Evolutionary conservation across 2,888 invertebrate genomes (phyloP), one percentile per base, ranked within the genome.

Genomic region (Aspidiotus destructor): DNA sequence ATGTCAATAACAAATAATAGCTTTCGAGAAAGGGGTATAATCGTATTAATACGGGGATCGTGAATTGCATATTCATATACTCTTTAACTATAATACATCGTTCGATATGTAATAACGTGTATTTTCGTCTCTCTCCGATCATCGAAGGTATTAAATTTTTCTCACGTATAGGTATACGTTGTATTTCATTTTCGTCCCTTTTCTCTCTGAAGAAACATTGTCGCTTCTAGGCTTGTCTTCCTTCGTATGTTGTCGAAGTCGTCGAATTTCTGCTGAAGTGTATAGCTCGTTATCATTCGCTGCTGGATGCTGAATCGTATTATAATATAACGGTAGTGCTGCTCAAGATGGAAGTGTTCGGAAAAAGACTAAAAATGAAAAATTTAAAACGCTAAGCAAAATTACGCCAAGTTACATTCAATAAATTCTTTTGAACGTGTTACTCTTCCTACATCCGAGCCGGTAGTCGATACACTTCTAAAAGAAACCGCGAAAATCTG

Each of bases 31-130:
- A 48, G 48, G 48, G 48, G 11, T 48, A 11, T 48, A 48, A 48
- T 48, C 48, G 67, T 67, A 67, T 60, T 67, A 67, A 67, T 58
- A 58, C 40, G 28, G 28, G 67, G 67, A 44, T 58, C 67, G 67
- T 58, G 67, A 58, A 67, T 58, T 67, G 67, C 67, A 67, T 67
- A 67, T 67, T 67, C 67, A 67, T 67, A 52, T 28, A 58, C 40
- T n/a, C 48, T 13, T 48, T n/a, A 11, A n/a, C 48, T 11, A 11
- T 48, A 48, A n/a, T 6, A 13, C 48, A 48, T 11, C 48, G 10
- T 48, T n/a, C 6, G 48, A 11, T 13, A 13, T 6, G 48, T n/a
- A 13, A 48, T 48, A 48, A 11, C 11, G 48, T n/a, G 48, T 28
- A 28, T 28, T 28, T 28, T 28, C 28, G 28, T 28, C 28, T 28